Evolutionary conservation across 2,888 invertebrate genomes (phyloP).

Genomic region (Slavum lentiscoides): DNA sequence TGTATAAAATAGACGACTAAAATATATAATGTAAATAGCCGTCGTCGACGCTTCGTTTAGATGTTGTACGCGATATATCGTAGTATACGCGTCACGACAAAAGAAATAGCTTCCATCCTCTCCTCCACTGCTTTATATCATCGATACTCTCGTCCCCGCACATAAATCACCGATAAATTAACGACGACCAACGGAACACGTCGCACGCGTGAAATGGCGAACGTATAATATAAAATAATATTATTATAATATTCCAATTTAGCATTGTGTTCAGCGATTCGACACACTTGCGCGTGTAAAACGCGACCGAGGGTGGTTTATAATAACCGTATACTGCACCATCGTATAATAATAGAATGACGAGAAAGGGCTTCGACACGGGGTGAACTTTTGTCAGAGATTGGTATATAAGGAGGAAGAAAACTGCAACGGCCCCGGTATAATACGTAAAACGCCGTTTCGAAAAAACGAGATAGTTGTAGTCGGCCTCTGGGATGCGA

Average conservation of each 20-base stretch:
- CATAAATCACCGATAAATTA: slow-evolving; percentile 47
- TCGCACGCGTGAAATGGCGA: slow-evolving; percentile 17
- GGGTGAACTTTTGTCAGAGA: too few relatives aligned
- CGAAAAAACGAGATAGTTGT: too few relatives aligned
- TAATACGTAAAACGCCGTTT: too few relatives aligned
- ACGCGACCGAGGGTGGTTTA: slow-evolving; percentile 10
- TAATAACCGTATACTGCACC: neutral
- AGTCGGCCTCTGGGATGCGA: too few relatives aligned
- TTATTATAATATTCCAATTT: neutral
- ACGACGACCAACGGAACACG: neutral
- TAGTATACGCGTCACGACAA: neutral
- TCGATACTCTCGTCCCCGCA: neutral
- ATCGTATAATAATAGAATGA: neutral
- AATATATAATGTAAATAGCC: too few relatives aligned
- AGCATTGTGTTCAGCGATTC: slow-evolving; percentile 39
- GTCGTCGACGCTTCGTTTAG: too few relatives aligned
- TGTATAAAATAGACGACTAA: too few relatives aligned
- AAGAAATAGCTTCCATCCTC: neutral
- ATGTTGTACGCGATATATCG: too few relatives aligned
- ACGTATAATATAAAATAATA: neutral
- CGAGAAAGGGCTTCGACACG: neutral
- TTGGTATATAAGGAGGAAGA: too few relatives aligned
- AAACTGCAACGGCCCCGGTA: too few relatives aligned
- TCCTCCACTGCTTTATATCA: too few relatives aligned
- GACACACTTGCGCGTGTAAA: slow-evolving; percentile 15